Base-by-base conservation (phyloP, 2,888 invertebrate genomes). In the Dyspetes luteomarginatus region DNA sequence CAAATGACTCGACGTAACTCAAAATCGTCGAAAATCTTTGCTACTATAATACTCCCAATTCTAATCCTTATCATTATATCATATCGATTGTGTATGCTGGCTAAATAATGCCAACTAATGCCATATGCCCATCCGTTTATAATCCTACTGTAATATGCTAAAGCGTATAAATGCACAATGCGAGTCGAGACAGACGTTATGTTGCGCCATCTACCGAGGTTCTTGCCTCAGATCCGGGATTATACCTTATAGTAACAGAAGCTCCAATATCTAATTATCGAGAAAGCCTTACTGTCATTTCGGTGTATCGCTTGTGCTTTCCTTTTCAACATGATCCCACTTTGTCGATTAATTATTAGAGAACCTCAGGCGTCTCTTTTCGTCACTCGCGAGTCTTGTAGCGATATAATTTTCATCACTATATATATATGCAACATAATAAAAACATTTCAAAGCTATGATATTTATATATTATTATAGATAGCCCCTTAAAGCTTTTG, bases 221-320 rank as follows among this genome's bases (percentile, higher is more conserved):
- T 55, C 41, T 43, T 17, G 58, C 15, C 43, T 50, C 4, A 19
- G 50, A 74, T 69, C 28, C 41, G 24, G 69, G 58, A 65, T 69
- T 69, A 60, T 45, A 52, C 43, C n/a, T n/a, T n/a, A n/a, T n/a
- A n/a, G 45, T 7, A 4, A 45, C 17, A 45, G 9, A 60, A 48
- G 55, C 74, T 43, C 28, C 24, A 19, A 41, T 30, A 52, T 15
- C 64, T 64, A 71, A 79, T 79, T 60, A 67, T 30, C 58, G 30
- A 7, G n/a, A 55, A 62, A 50, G 36, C 56, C 3, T 58, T 9
- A 41, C 5, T 9, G 5, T 26, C n/a, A 69, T 28, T 45, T 19
- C 17, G 4, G 9, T 55, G 26, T 26, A 45, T 26, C 22, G 30
- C n/a, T 41, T 24, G 7, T 19, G n/a, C 17, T 3, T 5, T 36